A percentile compares a stretch with the other conserved stretches of the same genome.
Evolutionary conservation across 92 coral and sea anemone genomes (phyloP).

Genomic region (Palythoa grandis): DNA sequence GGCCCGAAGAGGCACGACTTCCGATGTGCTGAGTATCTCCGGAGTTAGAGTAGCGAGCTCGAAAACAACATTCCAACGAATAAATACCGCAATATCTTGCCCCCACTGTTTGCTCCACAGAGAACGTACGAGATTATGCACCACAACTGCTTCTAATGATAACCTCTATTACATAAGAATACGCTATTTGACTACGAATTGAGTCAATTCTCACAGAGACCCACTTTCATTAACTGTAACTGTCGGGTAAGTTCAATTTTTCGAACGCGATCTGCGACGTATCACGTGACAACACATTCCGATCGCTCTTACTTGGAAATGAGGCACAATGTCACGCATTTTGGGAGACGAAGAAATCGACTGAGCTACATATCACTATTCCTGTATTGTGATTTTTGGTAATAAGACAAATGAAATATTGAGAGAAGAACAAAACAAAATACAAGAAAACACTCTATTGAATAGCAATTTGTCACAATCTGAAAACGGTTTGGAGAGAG

Average conservation of each 20-base stretch:
- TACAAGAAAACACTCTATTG: not conserved
- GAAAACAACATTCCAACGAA: constrained; percentile 44
- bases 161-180: constrained; percentile 1
- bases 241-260: not conserved
- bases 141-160: constrained; percentile 5
- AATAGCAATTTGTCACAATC: not conserved
- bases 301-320: constrained; percentile 28
- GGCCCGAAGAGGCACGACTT: constrained; percentile 38
- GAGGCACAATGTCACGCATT: constrained; percentile 42
- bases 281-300: constrained; percentile 47
- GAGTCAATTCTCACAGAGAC: not conserved
- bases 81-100: constrained; percentile 22
- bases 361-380: not conserved
- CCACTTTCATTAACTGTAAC: constrained; percentile 21
- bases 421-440: not conserved
- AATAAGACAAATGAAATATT: not conserved
- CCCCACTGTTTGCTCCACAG: constrained; percentile 38
- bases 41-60: constrained; percentile 36
- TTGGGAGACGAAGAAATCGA: not conserved
- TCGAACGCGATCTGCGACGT: constrained; percentile 20
- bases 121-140: not conserved
- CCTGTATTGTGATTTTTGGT: not conserved
- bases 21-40: constrained; percentile 40
- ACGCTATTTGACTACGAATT: constrained; percentile 8
- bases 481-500: not conserved